Base-by-base conservation (phyloP, 1,140 invertebrate species). In the Drosophila grimshawi region DNA sequence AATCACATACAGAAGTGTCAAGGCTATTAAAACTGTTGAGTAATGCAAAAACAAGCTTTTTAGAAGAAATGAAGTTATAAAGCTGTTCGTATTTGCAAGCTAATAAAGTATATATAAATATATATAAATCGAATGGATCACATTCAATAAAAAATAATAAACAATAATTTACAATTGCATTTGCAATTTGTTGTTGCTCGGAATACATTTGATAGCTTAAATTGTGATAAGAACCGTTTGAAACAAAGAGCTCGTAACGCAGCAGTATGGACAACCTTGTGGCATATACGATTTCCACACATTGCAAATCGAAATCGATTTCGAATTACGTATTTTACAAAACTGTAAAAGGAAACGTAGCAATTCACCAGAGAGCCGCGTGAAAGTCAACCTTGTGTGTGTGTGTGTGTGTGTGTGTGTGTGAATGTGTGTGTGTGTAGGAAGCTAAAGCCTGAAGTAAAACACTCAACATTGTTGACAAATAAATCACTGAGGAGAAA, bases 321-420 rank as follows among this genome's bases (percentile, higher is more conserved):
- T 75, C 63, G 53, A 86, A 85, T 85, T 78, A 75, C 69, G 79
- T 85, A 63, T 69, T 63, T 65, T 63, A 75, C 69, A 81, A 74
- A 83, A 73, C 81, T 85, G 72, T 63, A 85, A 85, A 82, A 67
- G 76, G 79, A 79, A 68, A 77, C 67, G 79, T 73, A 69, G 63
- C 59, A 57, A 69, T 66, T 60, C 49, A 43, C 53, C 27, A 4
- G 66, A 61, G 56, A 41, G 46, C 35, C 55, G 76, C 79, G 82
- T 76, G 82, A 86, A 86, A 86, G 82, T 82, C 65, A 72, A 81
- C 75, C 76, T 78, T 76, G 71, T 67, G 46, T 39, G 57, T 78
- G 63, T 65, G 73, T 5, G 67, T 19, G 52, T n/a, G 67, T 72
- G 49, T 41, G 56, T 78, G 55, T 66, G 56, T 46, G 39, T 78